Conservation (phyloP, 2,888 invertebrate genomes). For the Marasmarcha lunaedactyla region DNA sequence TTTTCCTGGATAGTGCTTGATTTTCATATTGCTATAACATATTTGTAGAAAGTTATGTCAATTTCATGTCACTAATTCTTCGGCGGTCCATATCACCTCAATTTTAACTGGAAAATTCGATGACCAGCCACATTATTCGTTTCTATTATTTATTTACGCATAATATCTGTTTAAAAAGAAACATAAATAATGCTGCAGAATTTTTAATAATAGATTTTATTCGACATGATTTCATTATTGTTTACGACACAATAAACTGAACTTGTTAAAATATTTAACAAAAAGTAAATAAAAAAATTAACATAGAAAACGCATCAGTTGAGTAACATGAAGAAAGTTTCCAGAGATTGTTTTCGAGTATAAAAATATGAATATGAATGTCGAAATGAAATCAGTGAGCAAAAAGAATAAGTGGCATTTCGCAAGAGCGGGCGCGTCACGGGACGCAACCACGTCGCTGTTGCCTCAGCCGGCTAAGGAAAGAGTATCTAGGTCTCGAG, state of each 20-base stretch:
- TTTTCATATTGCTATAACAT: conserved; percentile 74
- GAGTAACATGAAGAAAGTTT: too few relatives aligned
- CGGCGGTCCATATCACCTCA: conserved; percentile 7
- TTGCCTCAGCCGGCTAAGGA: conserved; percentile 36
- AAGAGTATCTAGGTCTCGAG: conserved; percentile 28
- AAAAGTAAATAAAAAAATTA: too few relatives aligned
- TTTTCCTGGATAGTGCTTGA: conserved; percentile 86
- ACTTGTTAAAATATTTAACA: too few relatives aligned
- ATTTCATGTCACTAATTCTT: not conserved
- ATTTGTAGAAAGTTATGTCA: not conserved
- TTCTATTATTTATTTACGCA: too few relatives aligned
- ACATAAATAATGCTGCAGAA: too few relatives aligned
- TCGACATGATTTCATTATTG: too few relatives aligned
- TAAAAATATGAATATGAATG: not conserved
- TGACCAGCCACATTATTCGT: too few relatives aligned
- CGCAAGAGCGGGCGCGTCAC: conserved; percentile 27
- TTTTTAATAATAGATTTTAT: too few relatives aligned
- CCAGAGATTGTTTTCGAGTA: conserved; percentile 1
- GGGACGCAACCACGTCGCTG: conserved; percentile 27
- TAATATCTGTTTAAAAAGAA: too few relatives aligned
- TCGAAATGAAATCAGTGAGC: too few relatives aligned
- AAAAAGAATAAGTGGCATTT: conserved; percentile 4
- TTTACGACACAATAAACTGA: too few relatives aligned
- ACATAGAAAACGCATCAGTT: too few relatives aligned
- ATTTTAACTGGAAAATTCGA: conserved; percentile 11